phyloP scores from a whole-genome alignment of 2,797 vertebrate genomes.

The Graptemys geographica region DNA sequence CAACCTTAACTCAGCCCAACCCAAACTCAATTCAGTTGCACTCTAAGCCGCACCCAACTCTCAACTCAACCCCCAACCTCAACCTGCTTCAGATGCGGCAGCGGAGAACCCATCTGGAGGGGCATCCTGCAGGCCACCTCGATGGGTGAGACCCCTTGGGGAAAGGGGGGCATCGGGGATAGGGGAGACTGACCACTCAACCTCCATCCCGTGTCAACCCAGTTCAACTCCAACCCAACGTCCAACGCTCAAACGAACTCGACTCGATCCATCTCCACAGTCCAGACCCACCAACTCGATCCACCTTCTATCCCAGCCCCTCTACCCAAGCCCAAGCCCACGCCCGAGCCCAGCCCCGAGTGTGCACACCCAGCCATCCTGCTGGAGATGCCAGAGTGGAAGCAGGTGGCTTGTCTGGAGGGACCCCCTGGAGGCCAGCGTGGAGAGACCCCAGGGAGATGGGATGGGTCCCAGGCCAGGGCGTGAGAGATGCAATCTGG shows the following conservation, averaged over 20 bases:
- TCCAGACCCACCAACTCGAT: background rate
- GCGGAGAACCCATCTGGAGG: background rate
- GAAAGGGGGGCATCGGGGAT: background rate
- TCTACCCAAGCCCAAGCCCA: no score
- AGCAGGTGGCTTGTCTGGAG: background rate
- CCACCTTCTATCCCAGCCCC: background rate
- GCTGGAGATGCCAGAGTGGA: background rate
- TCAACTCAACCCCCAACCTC: no score
- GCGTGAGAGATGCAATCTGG: background rate
- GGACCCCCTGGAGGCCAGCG: background rate
- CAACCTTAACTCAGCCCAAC: background rate
- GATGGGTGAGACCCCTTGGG: background rate
- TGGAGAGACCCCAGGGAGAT: background rate
- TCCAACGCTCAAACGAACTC: no score
- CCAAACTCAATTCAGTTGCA: background rate
- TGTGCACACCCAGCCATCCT: no score
- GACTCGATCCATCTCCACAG: background rate
- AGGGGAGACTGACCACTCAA: background rate
- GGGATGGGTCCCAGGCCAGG: background rate
- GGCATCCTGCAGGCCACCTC: background rate
- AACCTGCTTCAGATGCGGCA: no score
- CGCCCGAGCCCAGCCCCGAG: rapidly evolving
- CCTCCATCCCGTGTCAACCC: background rate
- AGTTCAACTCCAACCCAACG: background rate
- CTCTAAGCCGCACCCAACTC: no score